Base-by-base conservation (phyloP, 2,797 vertebrate genomes). In the Acanthurus leucopareius region DNA sequence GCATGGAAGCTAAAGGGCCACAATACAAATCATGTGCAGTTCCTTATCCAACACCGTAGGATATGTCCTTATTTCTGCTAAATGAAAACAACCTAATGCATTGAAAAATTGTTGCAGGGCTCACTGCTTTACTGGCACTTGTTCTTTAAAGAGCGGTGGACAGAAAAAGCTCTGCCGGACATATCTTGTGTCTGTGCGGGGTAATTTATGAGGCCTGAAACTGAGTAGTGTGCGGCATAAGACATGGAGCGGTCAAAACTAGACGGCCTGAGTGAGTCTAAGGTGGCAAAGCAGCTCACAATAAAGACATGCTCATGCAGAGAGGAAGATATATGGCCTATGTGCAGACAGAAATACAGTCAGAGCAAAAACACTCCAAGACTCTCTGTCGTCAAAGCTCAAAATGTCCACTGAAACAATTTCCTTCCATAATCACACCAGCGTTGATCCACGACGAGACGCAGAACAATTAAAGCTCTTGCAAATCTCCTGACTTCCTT, bases 121-220 rank as follows among this genome's bases (percentile, higher is more conserved):
- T 74, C 48, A 16, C 67, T 57, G 80, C 68, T 82, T 84, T 76
- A 64, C 63, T 80, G 83, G 90, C 85, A 76, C 73, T 75, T 87
- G 88, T 84, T 88, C 75, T 91, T 89, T 88, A 88, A 90, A 91
- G 90, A 86, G 85, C 88, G 80, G 81, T 28, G 80, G 90, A 91
- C 88, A 75, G 88, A 90, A 91, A 93, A 91, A 90, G 79, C 84
- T 83, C 75, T 64, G 89, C 79, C 72, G 89, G 77, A 74, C 89
- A 88, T 88, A 89, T 85, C 87, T 84, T 72, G 75, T 91, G 82
- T 89, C 92, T 78, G 74, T 48, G 72, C 48, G 61, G 67, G 83
- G 86, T 90, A 88, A 94, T 94, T 94, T 91, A 93, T 80, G 88
- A 88, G 82, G 64, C 75, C 66, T 89, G 89, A 90, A 94, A 91